These are phyloP conservation scores for Danio jaintianensis DNA, from an alignment of 2,797 vertebrate species.

Conservation along the genomic window DNA sequence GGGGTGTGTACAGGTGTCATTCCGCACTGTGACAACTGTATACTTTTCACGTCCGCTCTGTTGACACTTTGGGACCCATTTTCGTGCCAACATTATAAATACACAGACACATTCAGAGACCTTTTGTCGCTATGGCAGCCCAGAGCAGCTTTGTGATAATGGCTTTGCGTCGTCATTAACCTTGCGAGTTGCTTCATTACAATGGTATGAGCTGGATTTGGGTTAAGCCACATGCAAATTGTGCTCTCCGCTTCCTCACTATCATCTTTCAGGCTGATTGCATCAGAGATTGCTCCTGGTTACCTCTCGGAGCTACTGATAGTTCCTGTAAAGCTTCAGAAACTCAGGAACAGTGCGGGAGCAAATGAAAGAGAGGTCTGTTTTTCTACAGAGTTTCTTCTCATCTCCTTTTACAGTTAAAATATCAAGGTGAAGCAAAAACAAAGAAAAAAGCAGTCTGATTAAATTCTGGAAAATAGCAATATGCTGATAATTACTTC, in stretches of 20 bases:
- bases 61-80: conserved; percentile 56
- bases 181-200: conserved; percentile 33
- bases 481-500: background rate
- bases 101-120: conserved; percentile 3
- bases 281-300: conserved; percentile 69
- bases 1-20: conserved; percentile 23
- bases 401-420: background rate
- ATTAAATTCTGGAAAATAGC: background rate
- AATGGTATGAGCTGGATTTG: conserved; percentile 18
- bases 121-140: conserved; percentile 47
- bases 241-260: conserved; percentile 35
- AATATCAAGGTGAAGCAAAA: background rate
- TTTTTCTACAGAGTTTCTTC: background rate
- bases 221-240: conserved; percentile 29
- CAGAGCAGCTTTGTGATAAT: conserved; percentile 43
- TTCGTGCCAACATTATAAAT: conserved; percentile 44
- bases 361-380: background rate
- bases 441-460: background rate
- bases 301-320: conserved; percentile 62
- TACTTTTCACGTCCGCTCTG: conserved; percentile 68
- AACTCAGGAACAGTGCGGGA: conserved; percentile 56
- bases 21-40: conserved; percentile 52
- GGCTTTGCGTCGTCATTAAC: conserved; percentile 33
- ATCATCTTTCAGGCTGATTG: conserved; percentile 66
- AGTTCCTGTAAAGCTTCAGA: conserved; percentile 55